phyloP scores from a whole-genome alignment of 2,113 vertebrate genomes.

The Apaloderma vittatum region DNA sequence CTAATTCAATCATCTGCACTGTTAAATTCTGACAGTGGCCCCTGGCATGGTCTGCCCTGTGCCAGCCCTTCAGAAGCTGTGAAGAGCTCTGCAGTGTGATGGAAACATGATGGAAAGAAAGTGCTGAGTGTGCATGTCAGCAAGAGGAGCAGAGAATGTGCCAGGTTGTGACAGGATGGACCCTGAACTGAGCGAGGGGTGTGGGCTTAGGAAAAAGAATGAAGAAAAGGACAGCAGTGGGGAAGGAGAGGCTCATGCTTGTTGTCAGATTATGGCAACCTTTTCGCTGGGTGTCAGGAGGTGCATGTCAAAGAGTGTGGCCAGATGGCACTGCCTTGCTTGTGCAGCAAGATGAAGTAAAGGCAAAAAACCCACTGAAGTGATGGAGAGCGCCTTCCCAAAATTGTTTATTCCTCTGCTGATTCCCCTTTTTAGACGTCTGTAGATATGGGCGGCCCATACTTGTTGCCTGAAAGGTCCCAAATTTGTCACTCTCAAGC shows the following conservation, averaged over 20 bases:
- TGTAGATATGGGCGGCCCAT: not conserved
- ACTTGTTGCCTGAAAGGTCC: not conserved
- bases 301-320: not conserved
- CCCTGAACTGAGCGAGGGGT: fast-evolving
- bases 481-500: not conserved
- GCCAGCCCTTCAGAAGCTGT: not conserved
- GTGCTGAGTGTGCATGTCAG: not conserved
- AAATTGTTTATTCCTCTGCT: not conserved
- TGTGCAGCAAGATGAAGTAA: not conserved
- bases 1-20: not conserved
- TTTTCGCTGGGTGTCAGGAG: not conserved
- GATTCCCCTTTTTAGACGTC: not conserved
- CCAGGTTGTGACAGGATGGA: not conserved
- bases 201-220: not conserved
- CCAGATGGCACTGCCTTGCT: not conserved
- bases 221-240: not conserved
- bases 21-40: not conserved
- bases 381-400: not conserved
- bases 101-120: not conserved
- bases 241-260: not conserved
- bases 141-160: not conserved
- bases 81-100: not conserved
- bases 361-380: not conserved
- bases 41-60: not conserved
- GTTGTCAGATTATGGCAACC: not conserved